Conservation (phyloP, 2,888 invertebrate species). For the Ophonus ardosiacus region DNA sequence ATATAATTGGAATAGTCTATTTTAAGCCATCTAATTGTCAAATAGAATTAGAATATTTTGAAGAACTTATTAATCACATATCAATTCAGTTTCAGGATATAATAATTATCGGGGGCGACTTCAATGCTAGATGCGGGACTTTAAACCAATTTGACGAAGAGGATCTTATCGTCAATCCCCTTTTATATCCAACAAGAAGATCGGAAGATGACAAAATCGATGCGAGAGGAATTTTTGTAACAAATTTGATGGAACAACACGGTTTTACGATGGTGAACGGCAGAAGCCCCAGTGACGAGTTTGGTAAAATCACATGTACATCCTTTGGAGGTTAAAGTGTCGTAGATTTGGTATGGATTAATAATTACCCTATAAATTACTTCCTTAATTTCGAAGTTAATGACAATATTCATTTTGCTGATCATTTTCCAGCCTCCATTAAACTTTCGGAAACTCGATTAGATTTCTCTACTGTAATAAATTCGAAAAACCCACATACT, state of each 20-base stretch:
- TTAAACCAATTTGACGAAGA: not conserved
- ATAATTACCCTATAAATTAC: not conserved
- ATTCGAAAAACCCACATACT: not conserved
- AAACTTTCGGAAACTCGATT: not conserved
- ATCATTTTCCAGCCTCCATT: too few species aligned
- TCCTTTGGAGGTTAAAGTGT: conserved; percentile 16
- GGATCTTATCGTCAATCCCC: not conserved
- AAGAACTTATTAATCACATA: not conserved
- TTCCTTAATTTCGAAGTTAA: not conserved
- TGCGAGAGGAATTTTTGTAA: not conserved
- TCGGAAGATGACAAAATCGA: not conserved
- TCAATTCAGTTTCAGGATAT: not conserved
- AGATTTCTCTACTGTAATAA: not conserved
- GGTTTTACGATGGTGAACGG: not conserved
- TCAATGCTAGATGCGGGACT: not conserved
- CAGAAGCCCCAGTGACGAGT: not conserved
- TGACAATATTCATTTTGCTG: not conserved
- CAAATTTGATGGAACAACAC: not conserved
- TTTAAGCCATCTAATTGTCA: not conserved
- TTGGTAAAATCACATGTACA: conserved; percentile 7
- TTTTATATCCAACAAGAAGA: not conserved
- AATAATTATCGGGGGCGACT: not conserved
- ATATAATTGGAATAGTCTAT: not conserved
- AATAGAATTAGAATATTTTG: not conserved
- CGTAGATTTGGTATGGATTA: not conserved